Evolutionary conservation across 2,113 vertebrate genomes (phyloP).

Genomic region (Puffinus mauretanicus): DNA sequence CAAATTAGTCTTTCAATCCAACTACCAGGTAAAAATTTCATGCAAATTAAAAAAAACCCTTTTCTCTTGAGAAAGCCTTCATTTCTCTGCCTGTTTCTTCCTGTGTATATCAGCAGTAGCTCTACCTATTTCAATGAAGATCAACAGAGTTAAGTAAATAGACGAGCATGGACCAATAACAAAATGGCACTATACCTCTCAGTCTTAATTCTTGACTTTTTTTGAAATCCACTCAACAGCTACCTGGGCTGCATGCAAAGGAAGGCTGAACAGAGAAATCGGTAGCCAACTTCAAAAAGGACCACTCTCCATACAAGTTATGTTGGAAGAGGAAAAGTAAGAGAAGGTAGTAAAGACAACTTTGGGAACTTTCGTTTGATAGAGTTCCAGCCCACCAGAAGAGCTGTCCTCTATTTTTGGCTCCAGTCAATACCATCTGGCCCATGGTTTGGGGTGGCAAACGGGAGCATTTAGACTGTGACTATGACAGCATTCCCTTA

Average conservation of each 20-base stretch:
- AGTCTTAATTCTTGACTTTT: not conserved
- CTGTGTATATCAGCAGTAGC: not conserved
- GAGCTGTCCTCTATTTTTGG: not conserved
- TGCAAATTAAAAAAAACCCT: not conserved
- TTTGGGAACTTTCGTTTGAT: not conserved
- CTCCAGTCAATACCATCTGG: not conserved
- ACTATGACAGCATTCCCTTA: not conserved
- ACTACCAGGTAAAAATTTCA: not conserved
- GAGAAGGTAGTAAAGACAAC: not conserved
- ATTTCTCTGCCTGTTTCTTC: not conserved
- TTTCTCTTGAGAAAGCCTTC: not conserved
- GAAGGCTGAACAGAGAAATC: not conserved
- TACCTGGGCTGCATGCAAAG: not conserved
- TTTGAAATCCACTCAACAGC: not conserved
- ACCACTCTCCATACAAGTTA: not conserved
- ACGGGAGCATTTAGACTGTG: not conserved
- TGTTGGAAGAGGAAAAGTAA: not conserved
- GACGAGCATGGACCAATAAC: not conserved
- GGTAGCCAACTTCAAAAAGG: not conserved
- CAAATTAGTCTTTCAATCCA: not conserved
- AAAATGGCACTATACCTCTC: not conserved
- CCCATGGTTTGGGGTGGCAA: not conserved
- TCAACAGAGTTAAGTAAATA: not conserved
- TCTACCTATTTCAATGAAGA: not conserved
- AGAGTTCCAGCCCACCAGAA: not conserved